Evolutionary conservation across 1,140 invertebrate species (phyloP).

Genomic region (Penaeus indicus): DNA sequence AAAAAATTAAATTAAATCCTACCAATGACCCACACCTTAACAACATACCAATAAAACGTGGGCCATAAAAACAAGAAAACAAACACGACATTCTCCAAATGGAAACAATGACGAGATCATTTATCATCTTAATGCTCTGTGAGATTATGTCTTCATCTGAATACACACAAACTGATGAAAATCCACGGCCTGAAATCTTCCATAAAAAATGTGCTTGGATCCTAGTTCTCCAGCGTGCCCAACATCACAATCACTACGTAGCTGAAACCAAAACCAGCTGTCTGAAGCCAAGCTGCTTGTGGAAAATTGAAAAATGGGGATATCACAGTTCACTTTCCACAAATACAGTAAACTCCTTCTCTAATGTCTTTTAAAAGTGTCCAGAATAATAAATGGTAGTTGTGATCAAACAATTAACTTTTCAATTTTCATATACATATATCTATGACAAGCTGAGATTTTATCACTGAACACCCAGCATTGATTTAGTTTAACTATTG

Average conservation of each 20-base stretch:
- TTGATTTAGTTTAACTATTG: neutral
- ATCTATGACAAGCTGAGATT: too few species aligned
- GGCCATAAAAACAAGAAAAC: slow-evolving; percentile 23
- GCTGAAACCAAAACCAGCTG: slow-evolving; percentile 35
- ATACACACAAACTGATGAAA: too few species aligned
- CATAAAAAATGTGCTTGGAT: slow-evolving; percentile 27
- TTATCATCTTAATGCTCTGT: slow-evolving; percentile 34
- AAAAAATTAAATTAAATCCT: slow-evolving; percentile 13
- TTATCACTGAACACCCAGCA: neutral
- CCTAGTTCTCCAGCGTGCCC: slow-evolving; percentile 48
- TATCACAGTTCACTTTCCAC: slow-evolving; percentile 46
- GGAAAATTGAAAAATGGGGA: slow-evolving; percentile 28
- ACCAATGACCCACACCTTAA: slow-evolving; percentile 33
- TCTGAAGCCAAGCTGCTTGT: slow-evolving; percentile 31
- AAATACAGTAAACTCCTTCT: slow-evolving; percentile 5
- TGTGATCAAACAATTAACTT: too few species aligned
- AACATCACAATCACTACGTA: slow-evolving; percentile 28
- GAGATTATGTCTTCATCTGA: too few species aligned
- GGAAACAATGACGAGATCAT: slow-evolving; percentile 45
- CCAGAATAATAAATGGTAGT: too few species aligned
- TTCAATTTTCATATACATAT: slow-evolving; percentile 7
- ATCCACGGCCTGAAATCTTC: too few species aligned
- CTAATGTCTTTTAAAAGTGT: neutral
- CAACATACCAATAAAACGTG: slow-evolving; percentile 28
- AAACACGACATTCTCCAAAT: slow-evolving; percentile 31